These are phyloP conservation scores for Penaeus vannamei DNA, from an alignment of 1,140 invertebrate species.

Conservation along the genomic window DNA sequence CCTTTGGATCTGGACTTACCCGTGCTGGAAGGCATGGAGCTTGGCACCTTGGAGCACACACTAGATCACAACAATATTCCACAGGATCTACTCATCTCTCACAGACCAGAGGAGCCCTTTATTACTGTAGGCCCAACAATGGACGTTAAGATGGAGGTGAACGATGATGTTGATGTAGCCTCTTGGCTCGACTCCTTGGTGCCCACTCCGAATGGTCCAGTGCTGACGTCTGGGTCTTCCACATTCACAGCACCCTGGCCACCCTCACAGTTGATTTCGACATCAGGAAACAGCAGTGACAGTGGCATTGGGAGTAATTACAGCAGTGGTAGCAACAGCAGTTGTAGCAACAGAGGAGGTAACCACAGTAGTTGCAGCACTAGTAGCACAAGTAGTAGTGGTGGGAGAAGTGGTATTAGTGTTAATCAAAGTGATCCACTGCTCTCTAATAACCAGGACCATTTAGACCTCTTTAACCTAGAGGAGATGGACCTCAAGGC, in stretches of 20 bases:
- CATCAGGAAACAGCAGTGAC: slow-evolving; percentile 40
- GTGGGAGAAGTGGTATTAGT: slow-evolving; percentile 32
- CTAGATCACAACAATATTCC: slow-evolving; percentile 33
- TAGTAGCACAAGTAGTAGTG: slow-evolving; percentile 41
- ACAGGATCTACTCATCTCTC: slow-evolving; percentile 22
- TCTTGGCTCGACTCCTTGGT: slow-evolving; percentile 62
- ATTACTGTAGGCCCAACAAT: slow-evolving; percentile 24
- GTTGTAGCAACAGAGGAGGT: slow-evolving; percentile 45
- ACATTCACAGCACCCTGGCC: slow-evolving; percentile 36
- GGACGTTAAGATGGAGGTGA: slow-evolving; percentile 63
- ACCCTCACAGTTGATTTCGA: slow-evolving; percentile 21
- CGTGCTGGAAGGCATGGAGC: slow-evolving; percentile 68
- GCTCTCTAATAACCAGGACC: slow-evolving; percentile 62
- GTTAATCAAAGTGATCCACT: slow-evolving; percentile 67
- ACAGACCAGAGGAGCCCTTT: neutral
- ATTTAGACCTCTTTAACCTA: slow-evolving; percentile 62
- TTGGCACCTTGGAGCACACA: slow-evolving; percentile 59
- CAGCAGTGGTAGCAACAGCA: slow-evolving; percentile 37
- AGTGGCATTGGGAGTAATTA: slow-evolving; percentile 44
- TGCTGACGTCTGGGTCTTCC: slow-evolving; percentile 7
- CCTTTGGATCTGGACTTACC: slow-evolving; percentile 68
- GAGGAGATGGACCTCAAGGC: slow-evolving; percentile 66
- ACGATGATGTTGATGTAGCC: slow-evolving; percentile 61
- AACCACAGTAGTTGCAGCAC: slow-evolving; percentile 47
- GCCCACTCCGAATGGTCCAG: slow-evolving; percentile 27